Conservation (phyloP, 2,888 invertebrate species). For the Tinea trinotella region DNA sequence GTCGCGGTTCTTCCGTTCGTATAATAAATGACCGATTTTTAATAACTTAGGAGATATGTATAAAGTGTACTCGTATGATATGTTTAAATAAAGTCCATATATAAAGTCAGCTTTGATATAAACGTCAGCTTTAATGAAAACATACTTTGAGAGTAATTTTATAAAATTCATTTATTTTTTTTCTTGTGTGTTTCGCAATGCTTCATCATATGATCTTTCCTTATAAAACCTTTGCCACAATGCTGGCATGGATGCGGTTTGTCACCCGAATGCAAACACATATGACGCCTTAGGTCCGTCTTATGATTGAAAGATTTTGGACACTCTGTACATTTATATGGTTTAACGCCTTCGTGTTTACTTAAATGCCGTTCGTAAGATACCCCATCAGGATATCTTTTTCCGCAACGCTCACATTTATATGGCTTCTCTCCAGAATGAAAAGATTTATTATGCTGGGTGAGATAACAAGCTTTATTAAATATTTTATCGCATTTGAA, state of each 20-base stretch:
- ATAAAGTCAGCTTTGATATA: no score
- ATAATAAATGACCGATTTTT: not conserved
- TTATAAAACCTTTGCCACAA: conserved; percentile 90
- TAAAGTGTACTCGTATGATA: conserved; percentile 6
- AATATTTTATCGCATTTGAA: conserved; percentile 87
- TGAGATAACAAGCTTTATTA: conserved; percentile 89
- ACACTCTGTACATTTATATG: conserved; percentile 87
- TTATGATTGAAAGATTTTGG: conserved; percentile 94
- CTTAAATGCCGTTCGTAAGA: conserved; percentile 81
- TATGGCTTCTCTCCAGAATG: conserved; percentile 90
- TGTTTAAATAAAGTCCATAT: conserved; percentile 5
- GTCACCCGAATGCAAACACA: conserved; percentile 88
- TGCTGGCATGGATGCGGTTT: conserved; percentile 86
- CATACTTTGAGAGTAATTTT: conserved; percentile 2
- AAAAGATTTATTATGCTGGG: conserved; percentile 92
- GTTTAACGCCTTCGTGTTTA: conserved; percentile 87
- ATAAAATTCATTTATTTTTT: conserved; percentile 51
- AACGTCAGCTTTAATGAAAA: not conserved
- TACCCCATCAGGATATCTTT: conserved; percentile 81
- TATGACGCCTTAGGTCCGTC: conserved; percentile 88
- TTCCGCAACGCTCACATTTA: conserved; percentile 89
- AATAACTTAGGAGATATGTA: not conserved
- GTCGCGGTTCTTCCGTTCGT: conserved; percentile 10
- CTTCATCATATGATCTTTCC: conserved; percentile 93
- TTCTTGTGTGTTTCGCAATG: conserved; percentile 86